A percentile compares a stretch with the other conserved stretches of the same genome.
These are phyloP conservation scores for Sceloporus tristichus DNA, from an alignment of 2,113 vertebrate genomes.

Conservation along the genomic window DNA sequence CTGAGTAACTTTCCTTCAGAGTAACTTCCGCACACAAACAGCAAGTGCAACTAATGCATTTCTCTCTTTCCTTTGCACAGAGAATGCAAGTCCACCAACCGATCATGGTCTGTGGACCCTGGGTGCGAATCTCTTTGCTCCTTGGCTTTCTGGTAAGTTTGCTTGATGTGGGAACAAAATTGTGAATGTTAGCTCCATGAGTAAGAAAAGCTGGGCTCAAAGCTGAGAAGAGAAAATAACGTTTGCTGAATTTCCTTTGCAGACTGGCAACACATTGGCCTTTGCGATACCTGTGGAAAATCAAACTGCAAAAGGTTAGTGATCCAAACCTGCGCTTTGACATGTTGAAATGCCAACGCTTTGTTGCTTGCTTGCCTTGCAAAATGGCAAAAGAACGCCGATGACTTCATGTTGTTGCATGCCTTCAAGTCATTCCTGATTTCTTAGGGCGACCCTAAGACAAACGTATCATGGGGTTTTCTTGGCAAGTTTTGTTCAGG, in stretches of 20 bases:
- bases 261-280: conserved; percentile 52
- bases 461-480: no score
- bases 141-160: conserved; percentile 69
- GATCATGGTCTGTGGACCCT: conserved; percentile 45
- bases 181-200: no score
- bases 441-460: no score
- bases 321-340: neutral
- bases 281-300: conserved; percentile 62
- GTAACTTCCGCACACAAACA: no score
- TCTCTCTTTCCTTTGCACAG: neutral
- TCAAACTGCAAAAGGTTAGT: conserved; percentile 64
- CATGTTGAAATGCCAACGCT: neutral
- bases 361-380: no score
- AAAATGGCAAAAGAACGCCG: no score
- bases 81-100: neutral
- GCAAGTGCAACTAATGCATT: no score
- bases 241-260: neutral
- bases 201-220: neutral
- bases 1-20: no score
- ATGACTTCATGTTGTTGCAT: no score
- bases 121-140: conserved; percentile 41
- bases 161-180: neutral
- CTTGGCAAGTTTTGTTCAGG: no score
- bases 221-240: neutral
- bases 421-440: no score